phyloP scores from a whole-genome alignment of 2,888 invertebrate genomes.

The Andrena marginata region DNA sequence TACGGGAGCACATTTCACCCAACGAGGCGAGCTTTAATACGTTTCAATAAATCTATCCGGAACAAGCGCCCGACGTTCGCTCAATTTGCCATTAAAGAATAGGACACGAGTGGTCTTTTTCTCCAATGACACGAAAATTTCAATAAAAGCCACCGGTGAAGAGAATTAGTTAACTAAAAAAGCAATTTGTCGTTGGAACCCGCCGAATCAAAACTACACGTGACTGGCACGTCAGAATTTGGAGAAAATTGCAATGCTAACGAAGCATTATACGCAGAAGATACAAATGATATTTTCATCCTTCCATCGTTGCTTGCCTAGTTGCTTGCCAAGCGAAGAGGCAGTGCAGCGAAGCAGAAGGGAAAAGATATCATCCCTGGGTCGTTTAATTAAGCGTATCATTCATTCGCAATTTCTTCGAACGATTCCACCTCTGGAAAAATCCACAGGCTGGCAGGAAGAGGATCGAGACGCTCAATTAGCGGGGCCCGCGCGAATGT shows the following conservation, averaged over 20 bases:
- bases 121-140: background rate
- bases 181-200: background rate
- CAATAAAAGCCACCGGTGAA: background rate
- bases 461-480: constrained; percentile 27
- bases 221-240: too few relatives aligned
- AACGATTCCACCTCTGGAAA: background rate
- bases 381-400: constrained; percentile 46
- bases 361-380: background rate
- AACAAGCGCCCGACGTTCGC: constrained; percentile 23
- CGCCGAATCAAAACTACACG: too few relatives aligned
- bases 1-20: constrained; percentile 12
- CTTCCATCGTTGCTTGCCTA: too few relatives aligned
- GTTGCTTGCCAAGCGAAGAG: too few relatives aligned
- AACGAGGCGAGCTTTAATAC: constrained; percentile 28
- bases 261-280: too few relatives aligned
- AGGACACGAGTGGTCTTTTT: constrained; percentile 1
- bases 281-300: too few relatives aligned
- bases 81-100: constrained; percentile 17
- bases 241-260: too few relatives aligned
- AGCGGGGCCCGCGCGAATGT: constrained; percentile 22
- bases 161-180: constrained; percentile 18
- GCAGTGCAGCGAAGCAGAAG: too few relatives aligned
- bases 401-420: background rate
- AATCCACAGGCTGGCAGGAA: background rate
- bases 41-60: constrained; percentile 40